Evolutionary conservation across 2,113 vertebrate genomes (phyloP).

Genomic region (Poeciliopsis occidentalis): DNA sequence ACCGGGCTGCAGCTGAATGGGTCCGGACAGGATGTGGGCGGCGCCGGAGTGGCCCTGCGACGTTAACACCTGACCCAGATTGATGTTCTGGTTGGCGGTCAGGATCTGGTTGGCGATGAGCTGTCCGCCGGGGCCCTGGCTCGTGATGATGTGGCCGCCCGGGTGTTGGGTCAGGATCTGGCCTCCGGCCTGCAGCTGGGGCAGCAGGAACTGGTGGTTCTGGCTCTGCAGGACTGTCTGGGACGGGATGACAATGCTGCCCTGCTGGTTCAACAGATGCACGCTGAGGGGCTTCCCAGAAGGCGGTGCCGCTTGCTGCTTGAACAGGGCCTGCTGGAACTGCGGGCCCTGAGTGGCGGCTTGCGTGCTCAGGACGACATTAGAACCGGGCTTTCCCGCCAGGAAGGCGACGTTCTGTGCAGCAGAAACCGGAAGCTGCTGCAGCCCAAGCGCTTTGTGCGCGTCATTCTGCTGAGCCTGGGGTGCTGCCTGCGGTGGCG

Average conservation of each 20-base stretch:
- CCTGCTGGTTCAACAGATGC: slow-evolving; percentile 90
- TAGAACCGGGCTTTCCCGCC: slow-evolving; percentile 86
- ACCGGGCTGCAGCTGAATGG: slow-evolving; percentile 89
- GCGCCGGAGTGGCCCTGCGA: slow-evolving; percentile 88
- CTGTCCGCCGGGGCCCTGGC: slow-evolving; percentile 87
- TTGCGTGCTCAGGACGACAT: slow-evolving; percentile 88
- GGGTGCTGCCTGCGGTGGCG: slow-evolving; percentile 68
- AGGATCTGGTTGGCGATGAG: slow-evolving; percentile 92
- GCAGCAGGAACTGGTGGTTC: slow-evolving; percentile 93
- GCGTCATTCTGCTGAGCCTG: slow-evolving; percentile 87
- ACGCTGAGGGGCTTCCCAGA: slow-evolving; percentile 92
- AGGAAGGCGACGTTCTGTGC: slow-evolving; percentile 92
- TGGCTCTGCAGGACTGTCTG: slow-evolving; percentile 88
- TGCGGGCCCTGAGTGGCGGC: slow-evolving; percentile 75
- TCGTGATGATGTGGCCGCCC: slow-evolving; percentile 85
- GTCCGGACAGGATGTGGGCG: slow-evolving; percentile 90
- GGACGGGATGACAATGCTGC: slow-evolving; percentile 94
- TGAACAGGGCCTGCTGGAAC: slow-evolving; percentile 87
- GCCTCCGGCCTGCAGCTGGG: slow-evolving; percentile 85
- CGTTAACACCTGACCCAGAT: slow-evolving; percentile 87
- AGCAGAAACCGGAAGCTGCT: slow-evolving; percentile 83
- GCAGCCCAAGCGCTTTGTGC: slow-evolving; percentile 81
- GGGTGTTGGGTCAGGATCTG: slow-evolving; percentile 89
- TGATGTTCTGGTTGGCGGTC: slow-evolving; percentile 93
- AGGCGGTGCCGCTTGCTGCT: slow-evolving; percentile 79